phyloP scores from a whole-genome alignment of 2,888 invertebrate genomes.

The Cistogaster globosa region DNA sequence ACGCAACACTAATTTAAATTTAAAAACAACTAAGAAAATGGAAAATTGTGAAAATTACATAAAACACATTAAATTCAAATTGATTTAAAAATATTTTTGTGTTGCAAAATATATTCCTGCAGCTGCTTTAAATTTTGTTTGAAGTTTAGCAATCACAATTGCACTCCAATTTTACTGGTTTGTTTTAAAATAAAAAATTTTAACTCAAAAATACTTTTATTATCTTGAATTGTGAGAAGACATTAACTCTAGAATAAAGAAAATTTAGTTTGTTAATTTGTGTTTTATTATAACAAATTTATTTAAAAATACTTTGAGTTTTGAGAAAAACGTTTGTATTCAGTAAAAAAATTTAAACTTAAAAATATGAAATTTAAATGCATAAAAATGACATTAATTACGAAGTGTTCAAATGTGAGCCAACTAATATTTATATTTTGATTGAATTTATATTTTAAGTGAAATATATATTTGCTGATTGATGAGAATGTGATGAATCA shows the following conservation, averaged over 20 bases:
- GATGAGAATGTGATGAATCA: no score
- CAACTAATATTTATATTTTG: background rate
- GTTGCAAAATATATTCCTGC: background rate
- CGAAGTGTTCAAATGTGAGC: background rate
- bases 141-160: no score
- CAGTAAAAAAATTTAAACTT: no score
- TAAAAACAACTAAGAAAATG: background rate
- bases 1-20: background rate
- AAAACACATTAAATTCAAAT: background rate
- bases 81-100: constrained; percentile 6
- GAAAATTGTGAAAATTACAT: background rate
- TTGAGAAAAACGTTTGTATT: no score
- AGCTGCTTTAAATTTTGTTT: background rate
- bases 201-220: background rate
- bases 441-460: background rate
- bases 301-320: no score
- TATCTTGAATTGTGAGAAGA: constrained; percentile 3
- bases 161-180: background rate
- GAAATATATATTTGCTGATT: background rate
- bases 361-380: no score
- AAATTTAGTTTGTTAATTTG: background rate
- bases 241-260: background rate
- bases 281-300: background rate
- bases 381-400: no score
- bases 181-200: background rate